Conservation (phyloP, 2,113 vertebrate genomes). For the Phylloscopus trochilus region DNA sequence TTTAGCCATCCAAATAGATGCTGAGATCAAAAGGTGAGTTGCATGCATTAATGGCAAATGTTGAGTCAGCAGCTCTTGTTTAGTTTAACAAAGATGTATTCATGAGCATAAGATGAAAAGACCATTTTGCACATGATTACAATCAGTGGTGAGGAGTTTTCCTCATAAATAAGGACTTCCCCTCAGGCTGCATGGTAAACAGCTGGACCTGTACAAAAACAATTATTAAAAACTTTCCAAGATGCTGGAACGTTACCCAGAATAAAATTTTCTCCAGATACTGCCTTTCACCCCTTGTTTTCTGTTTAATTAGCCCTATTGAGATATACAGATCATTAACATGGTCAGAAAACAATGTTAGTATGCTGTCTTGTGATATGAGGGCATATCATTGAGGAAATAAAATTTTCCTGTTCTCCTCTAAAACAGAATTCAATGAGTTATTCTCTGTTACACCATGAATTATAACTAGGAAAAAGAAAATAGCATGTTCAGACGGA, state of each 20-base stretch:
- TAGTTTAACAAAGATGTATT: conserved; percentile 12
- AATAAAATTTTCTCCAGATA: not conserved
- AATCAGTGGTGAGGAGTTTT: not conserved
- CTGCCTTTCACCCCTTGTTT: not conserved
- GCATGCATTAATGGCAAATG: not conserved
- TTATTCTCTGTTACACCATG: not conserved
- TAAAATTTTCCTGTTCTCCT: not conserved
- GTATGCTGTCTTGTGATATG: not conserved
- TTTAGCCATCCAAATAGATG: not conserved
- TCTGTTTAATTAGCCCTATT: not conserved
- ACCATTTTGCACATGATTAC: conserved; percentile 6
- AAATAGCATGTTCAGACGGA: not conserved
- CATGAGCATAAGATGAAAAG: conserved; percentile 33
- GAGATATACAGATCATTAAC: not conserved
- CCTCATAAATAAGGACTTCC: not conserved
- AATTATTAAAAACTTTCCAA: not conserved
- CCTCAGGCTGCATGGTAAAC: not conserved
- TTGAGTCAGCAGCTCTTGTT: not conserved
- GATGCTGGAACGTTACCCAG: not conserved
- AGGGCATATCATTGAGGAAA: not conserved
- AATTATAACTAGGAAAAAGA: not conserved
- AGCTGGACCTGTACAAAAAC: not conserved
- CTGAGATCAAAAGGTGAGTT: conserved; percentile 58
- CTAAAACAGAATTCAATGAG: not conserved
- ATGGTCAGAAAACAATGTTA: not conserved